Evolutionary conservation across 2,113 vertebrate genomes (phyloP), one percentile per base, ranked within the genome.

Genomic region (Aldabrachelys gigantea): DNA sequence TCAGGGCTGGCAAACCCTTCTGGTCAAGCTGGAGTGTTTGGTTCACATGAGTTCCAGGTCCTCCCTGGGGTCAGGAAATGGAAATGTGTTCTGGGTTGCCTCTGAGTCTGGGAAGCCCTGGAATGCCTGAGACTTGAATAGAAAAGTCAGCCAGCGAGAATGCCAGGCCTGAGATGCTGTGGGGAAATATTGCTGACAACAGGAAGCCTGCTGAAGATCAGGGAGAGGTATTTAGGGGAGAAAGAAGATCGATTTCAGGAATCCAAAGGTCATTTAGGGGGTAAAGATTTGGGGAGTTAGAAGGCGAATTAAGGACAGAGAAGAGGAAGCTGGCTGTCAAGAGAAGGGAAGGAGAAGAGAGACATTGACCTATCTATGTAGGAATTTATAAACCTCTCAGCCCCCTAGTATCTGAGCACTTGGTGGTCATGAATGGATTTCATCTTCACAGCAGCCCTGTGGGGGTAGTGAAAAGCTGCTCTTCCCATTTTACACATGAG

Each of bases 141-240:
- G 54, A 44, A 54, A 59, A 83, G 81, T 14, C 81, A 83, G 81
- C 81, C 41, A 29, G 81, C 10, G 25, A 19, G 38, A 83, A 38
- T 83, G 81, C 81, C 54, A 82, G 54, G 31, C 49, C 79, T 35
- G 29, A n/a, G 54, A 44, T 16, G 24, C 81, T 59, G 27, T 0
- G 4, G 24, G 38, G 81, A 56, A 83, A 41, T 57, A 57, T 27
- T 24, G 5, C 54, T 83, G 38, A 44, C 81, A 47, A 41, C 0
- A 0, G 35, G 7, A 31, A 94, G 22, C 19, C 6, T 54, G 82
- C 82, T 3, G 0, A 10, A 65, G 57, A 50, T 57, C 2, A 8
- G 81, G 14, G 31, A 10, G 87, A 80, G 53, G 8, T 82, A 38
- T 12, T 29, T 4, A 17, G 35, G 62, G 44, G 82, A 35, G 27